Base-by-base conservation (phyloP, 2,113 vertebrate species). In the Pseudonaja textilis region DNA sequence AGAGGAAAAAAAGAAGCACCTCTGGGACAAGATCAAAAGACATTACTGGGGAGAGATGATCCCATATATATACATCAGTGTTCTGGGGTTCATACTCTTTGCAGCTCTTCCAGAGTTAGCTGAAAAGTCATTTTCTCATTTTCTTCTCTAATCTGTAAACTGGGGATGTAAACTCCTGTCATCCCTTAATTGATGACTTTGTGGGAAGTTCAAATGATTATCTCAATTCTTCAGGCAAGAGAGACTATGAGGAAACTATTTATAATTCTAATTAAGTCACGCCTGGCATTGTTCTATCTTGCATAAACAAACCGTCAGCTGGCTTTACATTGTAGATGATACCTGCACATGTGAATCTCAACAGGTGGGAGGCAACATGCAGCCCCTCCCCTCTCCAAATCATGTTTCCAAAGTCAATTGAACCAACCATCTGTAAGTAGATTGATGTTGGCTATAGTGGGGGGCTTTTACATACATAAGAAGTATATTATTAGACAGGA, bases 61-160 rank as follows among this genome's bases (percentile, higher is more conserved):
- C 34, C 16, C 34, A 3, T 81, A 42, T 4, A 81, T 81, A 81
- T 7, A n/a, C 34, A 39, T 22, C n/a, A 81, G 3, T 50, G 42
- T 95, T 97, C 91, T 92, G 85, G 29, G 74, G 29, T 61, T 87
- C 22, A 92, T 94, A 93, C 89, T 91, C 85, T 50, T 56, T 86
- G 59, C 90, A 93, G 55, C 39, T 89, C 86, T 64, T 57, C 54
- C 87, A 87, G 74, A 89, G 45, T 92, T 47, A 26, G 0, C 6
- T 69, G 93, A 91, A 34, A 74, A 94, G 81, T 55, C 25, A 25
- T 94, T 93, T 26, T 91, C 47, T 93, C 23, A 34, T 47, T n/a
- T 34, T 59, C 29, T 91, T 96, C 90, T 88, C 64, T 64, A 50
- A 12, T 18, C 90, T 94, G 55, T 90, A 88, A 20, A 56, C 9